Percentiles rank a stretch among this genome's conserved stretches.
These are phyloP conservation scores for Germaria angustata DNA, from an alignment of 2,888 invertebrate genomes.

Conservation along the genomic window DNA sequence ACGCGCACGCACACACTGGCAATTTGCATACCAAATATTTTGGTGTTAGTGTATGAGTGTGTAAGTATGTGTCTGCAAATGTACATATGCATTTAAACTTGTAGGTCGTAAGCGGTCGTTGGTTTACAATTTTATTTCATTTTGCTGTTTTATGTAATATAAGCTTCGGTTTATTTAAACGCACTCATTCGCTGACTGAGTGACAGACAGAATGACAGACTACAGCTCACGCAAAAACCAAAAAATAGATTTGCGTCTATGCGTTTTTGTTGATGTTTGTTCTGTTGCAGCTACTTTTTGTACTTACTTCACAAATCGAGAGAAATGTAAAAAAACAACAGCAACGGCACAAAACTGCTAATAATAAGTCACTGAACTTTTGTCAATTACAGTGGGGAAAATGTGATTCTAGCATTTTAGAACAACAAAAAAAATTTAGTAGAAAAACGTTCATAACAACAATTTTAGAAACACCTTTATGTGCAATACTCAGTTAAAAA, in stretches of 20 bases:
- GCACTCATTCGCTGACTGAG: constrained; percentile 21
- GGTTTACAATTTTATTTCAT: constrained; percentile 62
- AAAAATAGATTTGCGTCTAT: constrained; percentile 41
- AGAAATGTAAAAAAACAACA: constrained; percentile 48
- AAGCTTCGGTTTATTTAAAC: constrained; percentile 59
- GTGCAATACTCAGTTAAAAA: neutral
- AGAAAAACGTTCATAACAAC: neutral
- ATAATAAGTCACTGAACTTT: constrained; percentile 56
- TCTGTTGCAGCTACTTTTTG: constrained; percentile 32
- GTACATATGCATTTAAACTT: constrained; percentile 52
- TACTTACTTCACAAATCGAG: constrained; percentile 47
- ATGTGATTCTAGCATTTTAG: neutral
- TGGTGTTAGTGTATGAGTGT: neutral
- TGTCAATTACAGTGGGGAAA: constrained; percentile 1
- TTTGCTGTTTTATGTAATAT: constrained; percentile 46
- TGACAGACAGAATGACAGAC: neutral
- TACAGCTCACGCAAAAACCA: neutral
- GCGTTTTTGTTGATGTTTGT: constrained; percentile 30
- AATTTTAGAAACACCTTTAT: neutral
- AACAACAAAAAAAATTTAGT: neutral
- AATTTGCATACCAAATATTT: constrained; percentile 10
- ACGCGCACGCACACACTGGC: neutral
- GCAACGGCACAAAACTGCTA: constrained; percentile 15
- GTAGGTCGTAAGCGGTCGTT: constrained; percentile 67
- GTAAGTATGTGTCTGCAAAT: neutral